A percentile compares a stretch with the other conserved stretches of the same genome.
phyloP scores from a whole-genome alignment of 2,797 vertebrate species.

The Molossus molossus region DNA sequence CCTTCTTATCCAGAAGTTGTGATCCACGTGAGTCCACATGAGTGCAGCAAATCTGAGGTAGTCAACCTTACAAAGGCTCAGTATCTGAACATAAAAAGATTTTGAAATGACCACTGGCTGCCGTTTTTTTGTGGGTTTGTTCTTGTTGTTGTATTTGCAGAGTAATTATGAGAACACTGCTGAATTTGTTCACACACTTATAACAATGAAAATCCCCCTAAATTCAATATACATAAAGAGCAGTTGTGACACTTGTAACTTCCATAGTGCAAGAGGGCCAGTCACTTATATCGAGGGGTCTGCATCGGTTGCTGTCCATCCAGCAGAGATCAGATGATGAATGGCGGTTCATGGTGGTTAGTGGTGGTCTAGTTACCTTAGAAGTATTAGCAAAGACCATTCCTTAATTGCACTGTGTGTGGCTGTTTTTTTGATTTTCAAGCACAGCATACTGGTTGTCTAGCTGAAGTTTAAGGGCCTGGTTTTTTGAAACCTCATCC shows the following conservation, averaged over 20 bases:
- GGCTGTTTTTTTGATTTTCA: constrained; percentile 95
- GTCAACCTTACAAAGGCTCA: constrained; percentile 94
- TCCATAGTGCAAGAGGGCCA: constrained; percentile 88
- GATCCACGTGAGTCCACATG: constrained; percentile 94
- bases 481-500: constrained; percentile 94
- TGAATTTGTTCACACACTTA: constrained; percentile 88
- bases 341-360: constrained; percentile 89
- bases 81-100: constrained; percentile 93
- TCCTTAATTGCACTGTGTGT: constrained; percentile 91
- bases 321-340: constrained; percentile 88
- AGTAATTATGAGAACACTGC: constrained; percentile 88
- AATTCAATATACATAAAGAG: constrained; percentile 90
- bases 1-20: constrained; percentile 92
- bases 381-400: constrained; percentile 92
- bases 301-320: constrained; percentile 88
- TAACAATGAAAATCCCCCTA: constrained; percentile 88
- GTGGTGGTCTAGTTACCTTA: constrained; percentile 95
- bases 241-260: constrained; percentile 89
- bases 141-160: constrained; percentile 85
- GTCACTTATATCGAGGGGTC: constrained; percentile 88
- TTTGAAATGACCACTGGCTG: constrained; percentile 92
- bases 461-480: constrained; percentile 96
- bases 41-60: constrained; percentile 95
- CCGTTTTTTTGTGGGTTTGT: constrained; percentile 82
- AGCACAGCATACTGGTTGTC: constrained; percentile 99